phyloP scores from a whole-genome alignment of 2,888 invertebrate genomes.

The Nomada lathburiana region DNA sequence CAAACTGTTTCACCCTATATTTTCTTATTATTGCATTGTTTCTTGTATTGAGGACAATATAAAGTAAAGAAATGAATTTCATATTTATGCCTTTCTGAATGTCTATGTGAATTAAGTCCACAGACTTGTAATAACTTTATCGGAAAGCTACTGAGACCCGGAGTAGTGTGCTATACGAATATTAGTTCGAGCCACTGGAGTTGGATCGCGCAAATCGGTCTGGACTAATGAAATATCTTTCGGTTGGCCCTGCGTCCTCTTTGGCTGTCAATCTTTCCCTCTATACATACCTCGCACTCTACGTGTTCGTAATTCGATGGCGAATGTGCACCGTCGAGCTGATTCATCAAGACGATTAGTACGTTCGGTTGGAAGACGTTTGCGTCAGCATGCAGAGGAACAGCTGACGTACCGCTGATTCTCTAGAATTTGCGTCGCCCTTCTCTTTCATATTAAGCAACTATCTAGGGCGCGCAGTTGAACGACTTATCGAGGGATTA shows the following conservation, averaged over 20 bases:
- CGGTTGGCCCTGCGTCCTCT: not conserved
- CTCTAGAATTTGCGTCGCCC: constrained; percentile 42
- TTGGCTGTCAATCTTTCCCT: not conserved
- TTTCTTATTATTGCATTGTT: too few species aligned
- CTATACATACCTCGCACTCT: not conserved
- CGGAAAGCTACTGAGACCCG: too few species aligned
- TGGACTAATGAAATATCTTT: constrained; percentile 32
- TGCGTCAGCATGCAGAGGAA: constrained; percentile 17
- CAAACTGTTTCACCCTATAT: too few species aligned
- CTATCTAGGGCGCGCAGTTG: constrained; percentile 34
- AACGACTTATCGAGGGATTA: constrained; percentile 62
- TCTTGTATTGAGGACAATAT: too few species aligned
- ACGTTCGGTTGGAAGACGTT: constrained; percentile 34
- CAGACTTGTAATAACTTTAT: too few species aligned
- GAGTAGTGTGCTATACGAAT: too few species aligned
- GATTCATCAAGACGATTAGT: constrained; percentile 47
- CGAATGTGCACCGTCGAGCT: constrained; percentile 40
- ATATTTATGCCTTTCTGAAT: too few species aligned
- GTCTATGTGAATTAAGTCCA: too few species aligned
- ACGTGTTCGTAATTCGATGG: constrained; percentile 19
- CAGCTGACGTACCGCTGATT: constrained; percentile 48
- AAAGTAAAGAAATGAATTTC: too few species aligned
- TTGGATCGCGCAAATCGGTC: constrained; percentile 5
- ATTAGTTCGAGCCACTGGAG: too few species aligned
- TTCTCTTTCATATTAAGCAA: constrained; percentile 56